A percentile compares a stretch with the other conserved stretches of the same genome.
Conservation (phyloP, 2,888 invertebrate genomes). For the Morpho helenor region DNA sequence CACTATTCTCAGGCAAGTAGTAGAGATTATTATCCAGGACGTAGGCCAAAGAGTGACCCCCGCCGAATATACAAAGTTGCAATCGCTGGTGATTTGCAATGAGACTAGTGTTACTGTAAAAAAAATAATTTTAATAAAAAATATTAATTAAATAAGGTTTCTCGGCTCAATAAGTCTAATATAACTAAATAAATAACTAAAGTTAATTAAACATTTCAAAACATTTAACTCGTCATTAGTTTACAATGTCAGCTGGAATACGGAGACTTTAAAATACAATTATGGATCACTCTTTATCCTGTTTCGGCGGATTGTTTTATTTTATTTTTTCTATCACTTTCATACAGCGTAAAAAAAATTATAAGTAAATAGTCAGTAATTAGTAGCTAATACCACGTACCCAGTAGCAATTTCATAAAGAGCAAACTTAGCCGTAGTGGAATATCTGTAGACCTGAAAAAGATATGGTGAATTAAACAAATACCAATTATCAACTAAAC, state of each 20-base stretch:
- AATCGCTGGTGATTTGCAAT: constrained; percentile 78
- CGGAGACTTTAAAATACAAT: too few species aligned
- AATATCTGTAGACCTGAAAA: constrained; percentile 83
- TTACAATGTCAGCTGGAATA: too few species aligned
- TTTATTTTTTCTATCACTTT: too few species aligned
- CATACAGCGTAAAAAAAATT: neutral
- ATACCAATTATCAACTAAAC: neutral
- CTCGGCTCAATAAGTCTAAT: too few species aligned
- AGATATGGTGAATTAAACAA: constrained; percentile 11
- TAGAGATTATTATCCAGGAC: constrained; percentile 85
- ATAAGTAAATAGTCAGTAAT: neutral
- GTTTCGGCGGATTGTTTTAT: too few species aligned
- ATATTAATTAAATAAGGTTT: constrained; percentile 5
- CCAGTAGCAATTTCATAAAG: constrained; percentile 76
- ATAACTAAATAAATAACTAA: too few species aligned
- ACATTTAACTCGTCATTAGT: too few species aligned
- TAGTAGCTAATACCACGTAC: constrained; percentile 48
- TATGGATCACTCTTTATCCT: too few species aligned
- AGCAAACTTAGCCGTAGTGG: constrained; percentile 80
- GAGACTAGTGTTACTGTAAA: constrained; percentile 45
- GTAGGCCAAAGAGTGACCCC: constrained; percentile 77
- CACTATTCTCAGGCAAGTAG: constrained; percentile 64
- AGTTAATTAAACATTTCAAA: too few species aligned
- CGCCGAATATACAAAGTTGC: constrained; percentile 81
- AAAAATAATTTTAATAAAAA: too few species aligned